These are phyloP conservation scores for Anthopleura sola DNA, from an alignment of 64 coral and sea anemone species.

Conservation along the genomic window DNA sequence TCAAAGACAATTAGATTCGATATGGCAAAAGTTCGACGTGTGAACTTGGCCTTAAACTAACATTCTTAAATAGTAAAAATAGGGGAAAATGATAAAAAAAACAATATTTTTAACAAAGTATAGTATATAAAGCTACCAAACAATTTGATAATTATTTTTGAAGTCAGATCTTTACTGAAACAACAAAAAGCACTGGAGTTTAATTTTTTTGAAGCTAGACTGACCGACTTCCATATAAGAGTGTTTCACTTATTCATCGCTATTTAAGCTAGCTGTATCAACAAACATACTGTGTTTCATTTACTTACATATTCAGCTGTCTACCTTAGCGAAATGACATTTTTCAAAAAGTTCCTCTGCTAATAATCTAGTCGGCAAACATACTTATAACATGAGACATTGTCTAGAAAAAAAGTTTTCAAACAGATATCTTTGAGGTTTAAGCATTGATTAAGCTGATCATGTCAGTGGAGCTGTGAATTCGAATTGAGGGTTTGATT, in stretches of 20 bases:
- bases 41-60: too few species aligned
- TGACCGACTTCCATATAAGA: neutral
- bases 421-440: neutral
- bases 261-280: conserved; percentile 5
- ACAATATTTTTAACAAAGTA: too few species aligned
- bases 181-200: neutral
- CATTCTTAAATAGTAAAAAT: too few species aligned
- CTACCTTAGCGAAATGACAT: neutral
- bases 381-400: neutral
- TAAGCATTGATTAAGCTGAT: neutral
- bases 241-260: neutral
- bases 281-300: neutral
- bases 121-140: too few species aligned
- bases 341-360: neutral
- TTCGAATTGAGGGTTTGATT: neutral
- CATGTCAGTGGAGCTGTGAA: neutral
- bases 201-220: neutral
- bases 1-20: too few species aligned
- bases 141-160: too few species aligned
- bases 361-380: neutral
- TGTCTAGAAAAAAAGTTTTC: neutral
- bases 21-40: too few species aligned
- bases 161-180: too few species aligned
- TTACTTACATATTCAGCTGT: neutral
- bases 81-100: too few species aligned